Evolutionary conservation across 2,888 invertebrate genomes (phyloP), one percentile per base, ranked within the genome.

Genomic region (Micropterix aruncella): DNA sequence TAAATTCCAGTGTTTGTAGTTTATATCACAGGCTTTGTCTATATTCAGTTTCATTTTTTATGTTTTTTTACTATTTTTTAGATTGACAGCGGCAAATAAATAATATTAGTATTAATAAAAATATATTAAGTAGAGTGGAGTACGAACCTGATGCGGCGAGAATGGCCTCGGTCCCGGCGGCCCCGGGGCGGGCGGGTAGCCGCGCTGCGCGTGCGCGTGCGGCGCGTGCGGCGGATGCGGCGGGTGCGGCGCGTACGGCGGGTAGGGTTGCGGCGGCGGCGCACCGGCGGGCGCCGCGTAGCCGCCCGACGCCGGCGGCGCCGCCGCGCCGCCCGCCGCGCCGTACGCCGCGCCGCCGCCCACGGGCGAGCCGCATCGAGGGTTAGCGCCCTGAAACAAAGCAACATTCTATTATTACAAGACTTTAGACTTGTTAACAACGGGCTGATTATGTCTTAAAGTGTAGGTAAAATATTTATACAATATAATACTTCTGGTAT

Each of bases 211-310:
- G 53, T 70, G 70, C 46, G 70, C n/a, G 3, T 37, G 39, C 37
- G 45, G 48, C 48, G 48, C 48, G 53, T 70, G 70, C 46, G 70
- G 65, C 45, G 71, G 70, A 58, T 65, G 62, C 39, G 67, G 63
- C 5, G 68, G 66, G 40, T 66, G 67, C 43, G 69, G 67, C 71
- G 51, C 75, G 44, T 76, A 75, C 45, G 77, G 76, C 48, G 74
- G 66, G 54, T 70, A 70, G 12, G 60, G 66, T 38, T 62, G 66
- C 44, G 68, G 68, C 44, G 66, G 67, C 18, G 66, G 66, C 37
- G 64, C 68, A 52, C 66, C 66, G 68, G 66, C 43, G 63, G 62
- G 48, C 61, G 46, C 65, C 70, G 54, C 70, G n/a, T n/a, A n/a
- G n/a, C n/a, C n/a, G 70, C 44, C 71, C 74, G 45, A 75, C 73